Evolutionary conservation across 1,140 invertebrate species (phyloP), one percentile per base, ranked within the genome.

Genomic region (Batillaria attramentaria): DNA sequence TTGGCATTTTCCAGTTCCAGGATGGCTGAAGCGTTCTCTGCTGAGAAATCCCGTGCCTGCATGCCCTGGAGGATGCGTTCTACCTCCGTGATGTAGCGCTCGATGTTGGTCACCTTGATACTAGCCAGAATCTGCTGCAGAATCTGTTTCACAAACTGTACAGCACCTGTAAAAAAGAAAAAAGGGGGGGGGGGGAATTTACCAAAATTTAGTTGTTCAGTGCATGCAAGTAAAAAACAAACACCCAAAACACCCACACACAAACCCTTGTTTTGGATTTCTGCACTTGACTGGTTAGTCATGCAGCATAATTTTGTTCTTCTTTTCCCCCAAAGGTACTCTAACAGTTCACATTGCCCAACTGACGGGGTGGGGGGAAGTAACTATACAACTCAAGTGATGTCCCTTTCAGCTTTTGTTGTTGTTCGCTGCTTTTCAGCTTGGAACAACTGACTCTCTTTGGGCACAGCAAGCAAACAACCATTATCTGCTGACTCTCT

Each of bases 51-150:
- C 10, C 93, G 93, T 72, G 89, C 90, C 77, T 93, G 92, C 41
- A 97, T 95, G 54, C 93, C 92, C 1, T 92, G 91, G 24, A 96
- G 91, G 4, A 95, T 94, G 0, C 93, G 89, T 79, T 95, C 92
- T 0, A 95, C 96, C 86, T 96, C 93, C 18, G 93, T 90, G 4
- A 97, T 84, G 0, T 95, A 95, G 28, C 93, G 93, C 68, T 97
- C 96, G 0, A 96, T 93, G 87, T 95, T 95, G 0, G 95, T 94
- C 16, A 84, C 77, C 31, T 86, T 83, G 70, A 87, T 88, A 3
- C 84, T 84, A 39, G 84, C 81, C 54, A 84, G 76, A n/a, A 90
- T 89, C 20, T 83, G 82, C 20, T 83, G 62, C n/a, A 87, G 74
- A 16, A 90, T 82, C 24, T 81, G 79, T 41, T 84, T 76, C 13